Conservation (phyloP, 2,113 vertebrate species). For the cattle (Bos taurus) region ARS-UCD2.0 NC_037335.1:110960501-110961000, state of each 20-base stretch:
- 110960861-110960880: rapidly evolving
- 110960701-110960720: neutral
- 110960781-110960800: neutral
- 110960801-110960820: neutral
- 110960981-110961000: neutral
- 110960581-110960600: rapidly evolving
- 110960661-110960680: neutral
- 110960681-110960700: too few relatives aligned
- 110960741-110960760: neutral
- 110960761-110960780: neutral
- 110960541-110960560: rapidly evolving
- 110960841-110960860: neutral
- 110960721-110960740: neutral
- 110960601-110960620: neutral
- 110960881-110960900: neutral
- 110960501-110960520: rapidly evolving
- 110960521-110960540: neutral
- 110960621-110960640: rapidly evolving
- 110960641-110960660: rapidly evolving
- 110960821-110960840: neutral
- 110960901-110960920: neutral
- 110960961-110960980: neutral
- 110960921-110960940: neutral
- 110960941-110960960: neutral
- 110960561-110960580: rapidly evolving